Evolutionary conservation across 2,797 vertebrate genomes (phyloP), one percentile per base, ranked within the genome.

Genomic region (Takifugu ocellatus): DNA sequence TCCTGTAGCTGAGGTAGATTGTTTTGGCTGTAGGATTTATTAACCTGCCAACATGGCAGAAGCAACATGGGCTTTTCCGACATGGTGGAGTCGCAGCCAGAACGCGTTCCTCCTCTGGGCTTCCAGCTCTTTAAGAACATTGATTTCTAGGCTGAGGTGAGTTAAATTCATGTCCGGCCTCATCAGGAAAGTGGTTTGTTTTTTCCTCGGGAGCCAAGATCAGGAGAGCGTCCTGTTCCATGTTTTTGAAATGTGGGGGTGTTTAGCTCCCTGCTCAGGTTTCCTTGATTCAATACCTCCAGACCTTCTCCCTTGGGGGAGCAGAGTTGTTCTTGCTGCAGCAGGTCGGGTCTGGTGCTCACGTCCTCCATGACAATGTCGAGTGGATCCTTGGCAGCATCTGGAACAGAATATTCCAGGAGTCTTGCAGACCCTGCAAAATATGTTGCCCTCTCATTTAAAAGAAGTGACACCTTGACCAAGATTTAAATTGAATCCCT

Each of bases 261-360:
- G 55, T 59, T 61, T 68, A 59, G 56, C 61, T 68, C 56, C 56
- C 49, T 9, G 54, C 31, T 74, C 46, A 64, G 56, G 65, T 58
- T 57, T 44, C 51, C 31, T 54, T 42, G 50, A 72, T 77, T 68
- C 70, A 43, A 49, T 47, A 56, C 54, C 36, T 49, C 25, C 46
- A 2, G 51, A 25, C 50, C 51, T 15, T 51, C 53, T 58, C 59
- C 54, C 25, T 61, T 64, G 36, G 36, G 36, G 36, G 11, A 1
- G 12, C 11, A 5, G 36, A 56, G 21, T 16, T 54, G n/a, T n/a
- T 17, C n/a, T 45, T 15, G 24, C 48, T 54, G 59, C 49, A 45
- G 26, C 44, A 6, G 52, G 48, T 36, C 61, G 68, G 59, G 61
- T 50, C 63, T 70, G 63, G 63, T 70, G 66, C 61, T 77, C 63